These are phyloP conservation scores for Rattus rattus DNA, from an alignment of 2,113 vertebrate genomes.

Conservation along the genomic window DNA sequence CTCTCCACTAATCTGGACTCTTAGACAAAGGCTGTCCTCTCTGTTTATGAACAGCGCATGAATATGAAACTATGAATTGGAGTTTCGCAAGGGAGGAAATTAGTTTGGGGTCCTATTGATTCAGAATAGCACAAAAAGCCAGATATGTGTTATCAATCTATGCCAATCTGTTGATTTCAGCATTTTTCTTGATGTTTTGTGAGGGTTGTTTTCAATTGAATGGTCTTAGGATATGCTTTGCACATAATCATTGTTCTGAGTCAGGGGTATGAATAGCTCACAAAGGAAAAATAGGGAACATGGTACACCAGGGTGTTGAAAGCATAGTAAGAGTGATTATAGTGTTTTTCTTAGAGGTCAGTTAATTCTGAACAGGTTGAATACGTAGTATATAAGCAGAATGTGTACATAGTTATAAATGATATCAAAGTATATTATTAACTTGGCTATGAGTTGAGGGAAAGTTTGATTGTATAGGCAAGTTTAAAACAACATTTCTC, in stretches of 20 bases:
- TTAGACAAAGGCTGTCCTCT: background rate
- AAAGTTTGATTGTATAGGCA: background rate
- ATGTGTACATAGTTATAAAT: background rate
- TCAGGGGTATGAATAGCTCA: background rate
- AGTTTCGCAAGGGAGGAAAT: background rate
- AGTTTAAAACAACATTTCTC: background rate
- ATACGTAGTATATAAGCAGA: background rate
- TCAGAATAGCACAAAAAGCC: background rate
- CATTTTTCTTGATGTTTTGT: background rate
- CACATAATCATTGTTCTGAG: background rate
- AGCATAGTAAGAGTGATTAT: background rate
- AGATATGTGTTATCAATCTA: background rate
- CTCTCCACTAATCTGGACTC: background rate
- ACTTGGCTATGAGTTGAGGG: background rate
- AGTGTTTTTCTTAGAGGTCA: background rate
- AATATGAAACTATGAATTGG: no score
- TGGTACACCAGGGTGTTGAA: background rate
- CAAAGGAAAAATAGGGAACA: background rate
- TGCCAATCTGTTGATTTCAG: background rate
- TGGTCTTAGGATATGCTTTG: background rate
- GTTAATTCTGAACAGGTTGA: background rate
- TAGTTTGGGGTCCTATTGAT: background rate
- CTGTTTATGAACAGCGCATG: background rate
- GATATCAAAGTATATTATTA: background rate
- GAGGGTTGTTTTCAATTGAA: background rate